phyloP scores from a whole-genome alignment of 2,888 invertebrate genomes.

The Cantharis rufa region DNA sequence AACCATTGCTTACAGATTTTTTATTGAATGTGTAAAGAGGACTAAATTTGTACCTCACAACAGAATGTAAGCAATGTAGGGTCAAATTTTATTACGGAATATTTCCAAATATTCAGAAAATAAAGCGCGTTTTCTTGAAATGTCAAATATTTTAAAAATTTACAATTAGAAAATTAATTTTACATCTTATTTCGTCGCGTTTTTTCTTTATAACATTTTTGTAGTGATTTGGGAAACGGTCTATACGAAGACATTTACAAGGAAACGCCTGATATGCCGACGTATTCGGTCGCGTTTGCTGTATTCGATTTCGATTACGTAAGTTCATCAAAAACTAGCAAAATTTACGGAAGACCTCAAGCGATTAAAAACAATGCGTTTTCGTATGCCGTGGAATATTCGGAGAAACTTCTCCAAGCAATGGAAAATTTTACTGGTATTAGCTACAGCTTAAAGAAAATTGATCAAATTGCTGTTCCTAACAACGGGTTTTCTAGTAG shows the following conservation, averaged over 20 bases:
- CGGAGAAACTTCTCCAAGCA: conserved; percentile 53
- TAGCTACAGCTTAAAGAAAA: conserved; percentile 64
- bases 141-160: background rate
- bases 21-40: background rate
- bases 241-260: conserved; percentile 37
- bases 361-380: conserved; percentile 52
- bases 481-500: conserved; percentile 69
- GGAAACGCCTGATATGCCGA: conserved; percentile 66
- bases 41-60: background rate
- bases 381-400: conserved; percentile 53
- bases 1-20: background rate
- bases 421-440: conserved; percentile 64
- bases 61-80: background rate
- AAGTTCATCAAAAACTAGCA: background rate
- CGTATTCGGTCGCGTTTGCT: conserved; percentile 80
- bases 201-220: background rate
- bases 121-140: background rate
- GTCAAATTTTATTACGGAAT: background rate
- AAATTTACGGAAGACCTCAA: conserved; percentile 50
- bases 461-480: conserved; percentile 78
- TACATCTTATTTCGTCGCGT: too few relatives aligned
- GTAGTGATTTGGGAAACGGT: conserved; percentile 13
- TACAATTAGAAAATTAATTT: background rate
- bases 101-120: too few relatives aligned
- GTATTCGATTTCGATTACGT: conserved; percentile 63